Base-by-base conservation (phyloP, 2,113 vertebrate species). In the Mormoops blainvillei region DNA sequence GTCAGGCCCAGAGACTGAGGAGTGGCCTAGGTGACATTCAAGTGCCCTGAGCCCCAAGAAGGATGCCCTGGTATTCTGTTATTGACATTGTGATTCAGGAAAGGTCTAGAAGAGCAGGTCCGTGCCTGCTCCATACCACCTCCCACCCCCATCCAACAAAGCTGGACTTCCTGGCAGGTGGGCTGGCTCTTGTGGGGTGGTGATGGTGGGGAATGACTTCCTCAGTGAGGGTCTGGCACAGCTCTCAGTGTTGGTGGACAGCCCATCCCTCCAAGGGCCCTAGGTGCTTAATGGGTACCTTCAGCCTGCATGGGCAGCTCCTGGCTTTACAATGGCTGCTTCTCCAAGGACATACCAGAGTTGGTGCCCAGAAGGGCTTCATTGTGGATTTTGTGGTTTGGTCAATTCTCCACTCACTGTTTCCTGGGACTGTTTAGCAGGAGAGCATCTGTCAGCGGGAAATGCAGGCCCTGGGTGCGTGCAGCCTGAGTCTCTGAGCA, bases 101-200 rank as follows among this genome's bases (percentile, higher is more conserved):
- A 91, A 95, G 5, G 61, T 90, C 98, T 89, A 83, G 58, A 70
- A 73, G 63, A 38, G 16, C 31, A 92, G 58, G 20, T 52, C 18
- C 12, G 19, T 67, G 52, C 41, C 41, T 80, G 26, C 50, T 91
- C n/a, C 18, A 1, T 13, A 5, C 38, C 5, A 16, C 7, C 2
- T 28, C n/a, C 13, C 3, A 19, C 14, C 56, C 7, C 41, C 24
- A n/a, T 10, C 48, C 31, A 6, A n/a, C 36, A 31, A 76, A 26
- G n/a, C 45, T 22, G 31, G 50, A 26, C n/a, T 77, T 76, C 38
- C 74, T 41, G 33, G 48, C 16, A 52, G 68, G 50, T 36, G 20
- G 43, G 52, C 83, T 41, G 52, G 45, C 71, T 71, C 87, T 71
- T n/a, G 7, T 20, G 48, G 41, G 41, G 56, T 24, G n/a, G 14